A percentile compares a stretch with the other conserved stretches of the same genome.
These are phyloP conservation scores for Epistrophe eligans DNA, from an alignment of 2,888 invertebrate species.

Conservation along the genomic window DNA sequence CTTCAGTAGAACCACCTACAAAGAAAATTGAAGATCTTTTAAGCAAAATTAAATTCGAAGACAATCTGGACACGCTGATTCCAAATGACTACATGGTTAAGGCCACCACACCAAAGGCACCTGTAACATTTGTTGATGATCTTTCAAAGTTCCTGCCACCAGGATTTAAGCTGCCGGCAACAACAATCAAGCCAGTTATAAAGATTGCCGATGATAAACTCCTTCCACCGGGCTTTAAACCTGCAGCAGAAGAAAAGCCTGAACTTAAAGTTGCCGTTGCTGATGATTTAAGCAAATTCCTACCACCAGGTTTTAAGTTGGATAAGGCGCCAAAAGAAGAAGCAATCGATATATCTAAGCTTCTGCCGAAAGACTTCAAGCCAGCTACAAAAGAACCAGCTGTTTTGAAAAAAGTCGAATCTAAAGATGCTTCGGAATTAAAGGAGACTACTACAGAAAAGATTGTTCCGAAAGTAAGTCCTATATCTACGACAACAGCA, in stretches of 20 bases:
- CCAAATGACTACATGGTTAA: conserved; percentile 86
- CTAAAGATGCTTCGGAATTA: conserved; percentile 84
- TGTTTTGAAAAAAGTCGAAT: conserved; percentile 79
- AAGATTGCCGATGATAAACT: conserved; percentile 86
- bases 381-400: conserved; percentile 73
- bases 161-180: conserved; percentile 85
- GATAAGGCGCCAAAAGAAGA: conserved; percentile 77
- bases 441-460: conserved; percentile 76
- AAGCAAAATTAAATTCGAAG: conserved; percentile 81
- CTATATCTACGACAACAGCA: conserved; percentile 83
- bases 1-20: conserved; percentile 41
- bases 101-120: conserved; percentile 82
- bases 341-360: conserved; percentile 84
- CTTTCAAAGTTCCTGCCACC: conserved; percentile 87
- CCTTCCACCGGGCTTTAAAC: conserved; percentile 88
- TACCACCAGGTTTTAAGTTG: conserved; percentile 87
- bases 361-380: conserved; percentile 88
- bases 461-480: conserved; percentile 71
- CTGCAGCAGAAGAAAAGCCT: conserved; percentile 75
- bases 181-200: conserved; percentile 77
- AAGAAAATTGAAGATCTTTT: conserved; percentile 80
- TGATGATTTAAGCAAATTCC: conserved; percentile 87
- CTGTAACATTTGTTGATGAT: conserved; percentile 85
- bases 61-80: conserved; percentile 82
- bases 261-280: conserved; percentile 82